Evolutionary conservation across 2,113 vertebrate genomes (phyloP).

Genomic region (Rhineura floridana): DNA sequence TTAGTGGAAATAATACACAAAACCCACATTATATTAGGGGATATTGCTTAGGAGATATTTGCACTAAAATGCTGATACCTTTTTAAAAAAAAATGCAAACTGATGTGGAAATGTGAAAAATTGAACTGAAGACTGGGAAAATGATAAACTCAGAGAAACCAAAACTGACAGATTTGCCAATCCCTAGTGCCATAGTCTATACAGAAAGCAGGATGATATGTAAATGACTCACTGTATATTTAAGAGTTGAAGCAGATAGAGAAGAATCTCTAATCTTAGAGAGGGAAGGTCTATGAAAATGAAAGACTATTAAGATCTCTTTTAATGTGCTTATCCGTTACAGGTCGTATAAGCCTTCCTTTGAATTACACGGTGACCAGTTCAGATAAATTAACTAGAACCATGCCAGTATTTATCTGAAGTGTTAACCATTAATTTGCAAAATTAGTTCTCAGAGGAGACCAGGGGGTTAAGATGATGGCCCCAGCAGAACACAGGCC

Average conservation of each 20-base stretch:
- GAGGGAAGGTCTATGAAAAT: conserved; percentile 6
- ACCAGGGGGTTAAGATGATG: conserved; percentile 31
- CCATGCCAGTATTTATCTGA: conserved; percentile 50
- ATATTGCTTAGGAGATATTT: too few species aligned
- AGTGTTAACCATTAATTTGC: conserved; percentile 56
- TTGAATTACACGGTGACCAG: conserved; percentile 51
- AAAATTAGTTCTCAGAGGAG: conserved; percentile 43
- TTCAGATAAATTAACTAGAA: conserved; percentile 69
- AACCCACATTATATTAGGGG: too few species aligned
- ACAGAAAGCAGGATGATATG: conserved; percentile 6
- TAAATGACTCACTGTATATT: conserved; percentile 27
- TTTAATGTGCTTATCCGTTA: conserved; percentile 55
- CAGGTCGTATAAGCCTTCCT: conserved; percentile 61
- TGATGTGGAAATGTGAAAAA: too few species aligned
- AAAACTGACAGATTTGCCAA: too few species aligned
- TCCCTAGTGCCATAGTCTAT: neutral
- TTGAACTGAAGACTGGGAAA: too few species aligned
- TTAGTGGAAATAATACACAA: too few species aligned
- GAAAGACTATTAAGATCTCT: conserved; percentile 45
- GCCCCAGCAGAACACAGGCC: conserved; percentile 13
- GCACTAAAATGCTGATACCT: too few species aligned
- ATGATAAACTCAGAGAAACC: too few species aligned
- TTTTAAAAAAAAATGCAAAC: too few species aligned
- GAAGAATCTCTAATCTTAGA: conserved; percentile 33
- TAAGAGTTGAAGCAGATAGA: conserved; percentile 21